Conservation (phyloP, 2,797 vertebrate genomes). For the Galaxias olidus region DNA sequence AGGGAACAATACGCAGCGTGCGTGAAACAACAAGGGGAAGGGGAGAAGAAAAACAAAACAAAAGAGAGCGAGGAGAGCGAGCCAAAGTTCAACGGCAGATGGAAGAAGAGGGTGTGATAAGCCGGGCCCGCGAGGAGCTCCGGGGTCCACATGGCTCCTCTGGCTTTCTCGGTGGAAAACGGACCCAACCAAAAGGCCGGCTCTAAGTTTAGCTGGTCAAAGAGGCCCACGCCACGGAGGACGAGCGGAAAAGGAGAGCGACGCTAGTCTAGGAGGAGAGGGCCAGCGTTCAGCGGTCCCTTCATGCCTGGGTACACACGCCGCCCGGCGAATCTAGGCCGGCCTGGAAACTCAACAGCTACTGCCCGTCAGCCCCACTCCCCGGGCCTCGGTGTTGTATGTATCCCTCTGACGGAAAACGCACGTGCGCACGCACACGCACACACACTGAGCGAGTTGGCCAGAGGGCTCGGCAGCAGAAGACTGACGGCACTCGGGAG, state of each 20-base stretch:
- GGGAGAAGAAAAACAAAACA: no score
- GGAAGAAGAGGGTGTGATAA: conserved; percentile 28
- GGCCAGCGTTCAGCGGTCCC: conserved; percentile 41
- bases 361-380: conserved; percentile 22
- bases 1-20: background rate
- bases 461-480: conserved; percentile 34
- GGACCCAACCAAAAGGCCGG: no score
- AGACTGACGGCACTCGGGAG: conserved; percentile 43
- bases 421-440: conserved; percentile 2
- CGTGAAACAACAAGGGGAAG: conserved; percentile 49
- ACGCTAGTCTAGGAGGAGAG: conserved; percentile 17
- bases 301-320: conserved; percentile 61
- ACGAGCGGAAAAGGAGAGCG: background rate
- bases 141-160: no score
- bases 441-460: conserved; percentile 25
- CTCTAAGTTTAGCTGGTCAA: no score
- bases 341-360: conserved; percentile 46
- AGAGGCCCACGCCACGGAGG: conserved; percentile 3
- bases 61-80: background rate
- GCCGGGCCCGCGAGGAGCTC: background rate
- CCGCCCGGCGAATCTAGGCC: conserved; percentile 45
- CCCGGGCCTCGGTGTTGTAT: conserved; percentile 6
- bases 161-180: no score
- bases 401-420: conserved; percentile 4
- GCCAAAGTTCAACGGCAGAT: conserved; percentile 50